These are phyloP conservation scores for Thereva unica DNA, from an alignment of 2,888 invertebrate species.

Conservation along the genomic window DNA sequence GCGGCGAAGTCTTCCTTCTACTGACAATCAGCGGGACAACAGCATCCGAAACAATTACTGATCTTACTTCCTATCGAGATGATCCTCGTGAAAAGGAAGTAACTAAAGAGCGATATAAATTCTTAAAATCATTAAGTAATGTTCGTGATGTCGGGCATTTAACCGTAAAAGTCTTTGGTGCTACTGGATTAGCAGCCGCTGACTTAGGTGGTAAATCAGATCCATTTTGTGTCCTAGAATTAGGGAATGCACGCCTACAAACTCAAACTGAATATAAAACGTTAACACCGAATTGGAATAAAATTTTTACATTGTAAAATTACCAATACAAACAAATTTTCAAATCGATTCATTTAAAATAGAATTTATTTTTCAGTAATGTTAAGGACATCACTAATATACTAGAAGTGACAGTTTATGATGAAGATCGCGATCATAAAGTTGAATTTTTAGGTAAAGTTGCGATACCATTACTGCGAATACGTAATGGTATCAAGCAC, in stretches of 20 bases:
- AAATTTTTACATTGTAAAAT: slow-evolving; percentile 94
- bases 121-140: slow-evolving; percentile 71
- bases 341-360: not conserved
- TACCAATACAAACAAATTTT: not conserved
- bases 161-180: slow-evolving; percentile 88
- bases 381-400: slow-evolving; percentile 95
- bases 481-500: slow-evolving; percentile 86
- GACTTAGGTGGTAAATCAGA: slow-evolving; percentile 98
- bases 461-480: slow-evolving; percentile 81
- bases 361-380: slow-evolving; percentile 62
- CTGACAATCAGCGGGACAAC: slow-evolving; percentile 95
- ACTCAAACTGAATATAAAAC: slow-evolving; percentile 99
- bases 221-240: slow-evolving; percentile 95
- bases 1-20: slow-evolving; percentile 80
- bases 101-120: slow-evolving; percentile 62
- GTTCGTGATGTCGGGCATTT: slow-evolving; percentile 90
- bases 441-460: slow-evolving; percentile 96
- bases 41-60: slow-evolving; percentile 89
- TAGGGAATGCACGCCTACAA: slow-evolving; percentile 92
- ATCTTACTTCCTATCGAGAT: slow-evolving; percentile 82
- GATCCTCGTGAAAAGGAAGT: slow-evolving; percentile 71
- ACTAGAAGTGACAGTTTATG: slow-evolving; percentile 93
- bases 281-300: slow-evolving; percentile 95
- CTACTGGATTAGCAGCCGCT: slow-evolving; percentile 87
- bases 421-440: slow-evolving; percentile 97